phyloP scores from a whole-genome alignment of 2,797 vertebrate species.

The Pipistrellus nathusii region DNA sequence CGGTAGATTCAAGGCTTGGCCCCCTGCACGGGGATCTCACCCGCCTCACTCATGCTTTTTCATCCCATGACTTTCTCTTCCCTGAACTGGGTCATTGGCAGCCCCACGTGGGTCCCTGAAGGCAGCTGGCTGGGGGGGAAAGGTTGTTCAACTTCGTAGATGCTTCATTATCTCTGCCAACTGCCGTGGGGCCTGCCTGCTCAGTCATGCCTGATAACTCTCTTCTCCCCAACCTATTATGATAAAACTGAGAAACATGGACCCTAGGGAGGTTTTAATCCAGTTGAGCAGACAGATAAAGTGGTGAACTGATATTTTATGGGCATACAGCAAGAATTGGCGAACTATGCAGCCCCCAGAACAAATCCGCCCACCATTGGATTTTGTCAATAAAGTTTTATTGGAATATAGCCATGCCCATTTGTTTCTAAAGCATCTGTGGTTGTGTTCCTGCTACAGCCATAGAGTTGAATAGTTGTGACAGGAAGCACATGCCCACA shows the following conservation, averaged over 20 bases:
- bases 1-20: neutral
- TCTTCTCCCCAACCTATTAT: neutral
- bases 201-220: neutral
- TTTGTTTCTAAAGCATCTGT: neutral
- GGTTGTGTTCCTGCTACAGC: neutral
- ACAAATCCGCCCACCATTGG: neutral
- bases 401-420: neutral
- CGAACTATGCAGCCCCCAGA: neutral
- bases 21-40: fast-evolving
- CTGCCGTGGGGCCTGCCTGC: neutral
- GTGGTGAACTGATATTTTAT: no score
- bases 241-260: neutral
- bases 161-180: neutral
- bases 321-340: fast-evolving
- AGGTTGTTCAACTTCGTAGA: neutral
- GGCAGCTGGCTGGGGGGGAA: neutral
- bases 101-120: neutral
- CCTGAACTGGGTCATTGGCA: neutral
- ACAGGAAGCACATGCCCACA: neutral
- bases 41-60: fast-evolving
- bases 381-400: conserved; percentile 28
- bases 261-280: neutral
- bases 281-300: neutral
- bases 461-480: neutral
- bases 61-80: neutral